Evolutionary conservation across 2,113 vertebrate species (phyloP).

Genomic region (Ariopsis seemanni): DNA sequence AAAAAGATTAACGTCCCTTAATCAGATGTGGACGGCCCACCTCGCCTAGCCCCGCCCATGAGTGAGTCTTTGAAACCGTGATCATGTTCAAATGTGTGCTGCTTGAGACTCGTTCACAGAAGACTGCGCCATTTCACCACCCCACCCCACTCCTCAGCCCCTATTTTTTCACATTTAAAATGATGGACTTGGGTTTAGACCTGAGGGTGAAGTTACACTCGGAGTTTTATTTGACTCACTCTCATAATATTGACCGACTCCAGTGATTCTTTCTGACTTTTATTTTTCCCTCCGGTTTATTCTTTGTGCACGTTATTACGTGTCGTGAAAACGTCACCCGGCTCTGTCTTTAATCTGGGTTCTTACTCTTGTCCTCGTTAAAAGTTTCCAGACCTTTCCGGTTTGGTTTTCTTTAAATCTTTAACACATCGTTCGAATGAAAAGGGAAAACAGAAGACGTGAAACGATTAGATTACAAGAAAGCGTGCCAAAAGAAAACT

Average conservation of each 20-base stretch:
- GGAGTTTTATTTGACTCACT: not conserved
- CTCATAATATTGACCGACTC: not conserved
- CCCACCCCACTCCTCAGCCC: too few species aligned
- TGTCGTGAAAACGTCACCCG: not conserved
- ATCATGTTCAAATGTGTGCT: too few species aligned
- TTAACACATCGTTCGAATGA: not conserved
- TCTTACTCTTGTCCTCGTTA: not conserved
- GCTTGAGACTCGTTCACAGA: too few species aligned
- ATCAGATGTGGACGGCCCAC: too few species aligned
- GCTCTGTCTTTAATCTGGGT: not conserved
- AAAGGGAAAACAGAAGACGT: not conserved
- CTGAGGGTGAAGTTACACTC: too few species aligned
- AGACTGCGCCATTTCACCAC: too few species aligned
- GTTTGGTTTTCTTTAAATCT: not conserved
- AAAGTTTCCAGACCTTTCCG: not conserved
- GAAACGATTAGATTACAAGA: not conserved
- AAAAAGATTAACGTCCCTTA: too few species aligned
- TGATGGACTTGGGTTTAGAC: too few species aligned
- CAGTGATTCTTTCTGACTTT: not conserved
- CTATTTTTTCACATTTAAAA: too few species aligned
- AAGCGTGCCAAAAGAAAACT: not conserved
- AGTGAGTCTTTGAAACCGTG: too few species aligned
- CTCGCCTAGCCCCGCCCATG: too few species aligned
- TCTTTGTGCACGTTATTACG: not conserved
- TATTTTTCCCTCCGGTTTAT: not conserved